These are phyloP conservation scores for Uropetala carovei DNA, from an alignment of 2,888 invertebrate species.

Conservation along the genomic window DNA sequence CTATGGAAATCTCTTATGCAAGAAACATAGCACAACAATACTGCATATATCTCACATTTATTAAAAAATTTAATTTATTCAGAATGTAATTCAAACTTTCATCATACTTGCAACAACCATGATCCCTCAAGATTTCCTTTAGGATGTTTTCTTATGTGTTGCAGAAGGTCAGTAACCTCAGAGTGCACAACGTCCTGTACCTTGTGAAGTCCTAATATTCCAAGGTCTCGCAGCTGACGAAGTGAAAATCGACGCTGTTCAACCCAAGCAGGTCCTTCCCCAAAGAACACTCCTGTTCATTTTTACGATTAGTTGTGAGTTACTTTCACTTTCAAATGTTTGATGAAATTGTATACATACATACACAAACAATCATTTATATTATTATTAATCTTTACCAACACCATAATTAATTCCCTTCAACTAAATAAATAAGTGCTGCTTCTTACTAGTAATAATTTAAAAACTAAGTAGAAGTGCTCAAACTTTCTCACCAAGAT, in stretches of 20 bases:
- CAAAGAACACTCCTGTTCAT: constrained; percentile 41
- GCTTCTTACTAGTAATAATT: no score
- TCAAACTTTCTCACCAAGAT: constrained; percentile 18
- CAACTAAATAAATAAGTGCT: no score
- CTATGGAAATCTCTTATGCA: background rate
- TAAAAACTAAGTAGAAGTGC: no score
- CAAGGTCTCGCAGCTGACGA: constrained; percentile 41
- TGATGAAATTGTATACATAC: no score
- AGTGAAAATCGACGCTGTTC: constrained; percentile 47
- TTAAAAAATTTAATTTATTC: background rate
- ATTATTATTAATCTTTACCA: no score
- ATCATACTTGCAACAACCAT: constrained; percentile 5
- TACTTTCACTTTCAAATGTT: no score
- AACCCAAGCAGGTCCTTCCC: constrained; percentile 22
- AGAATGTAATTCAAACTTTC: background rate
- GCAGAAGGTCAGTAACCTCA: constrained; percentile 32
- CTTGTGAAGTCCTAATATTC: constrained; percentile 39
- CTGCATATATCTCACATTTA: no score
- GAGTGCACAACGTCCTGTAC: constrained; percentile 46
- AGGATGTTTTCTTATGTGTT: constrained; percentile 28
- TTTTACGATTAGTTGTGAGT: no score
- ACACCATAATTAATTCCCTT: no score
- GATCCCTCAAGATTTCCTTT: constrained; percentile 36
- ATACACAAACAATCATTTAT: no score
- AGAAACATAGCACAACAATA: background rate